Evolutionary conservation across 2,113 vertebrate species (phyloP).

Genomic region (Pithys albifrons): DNA sequence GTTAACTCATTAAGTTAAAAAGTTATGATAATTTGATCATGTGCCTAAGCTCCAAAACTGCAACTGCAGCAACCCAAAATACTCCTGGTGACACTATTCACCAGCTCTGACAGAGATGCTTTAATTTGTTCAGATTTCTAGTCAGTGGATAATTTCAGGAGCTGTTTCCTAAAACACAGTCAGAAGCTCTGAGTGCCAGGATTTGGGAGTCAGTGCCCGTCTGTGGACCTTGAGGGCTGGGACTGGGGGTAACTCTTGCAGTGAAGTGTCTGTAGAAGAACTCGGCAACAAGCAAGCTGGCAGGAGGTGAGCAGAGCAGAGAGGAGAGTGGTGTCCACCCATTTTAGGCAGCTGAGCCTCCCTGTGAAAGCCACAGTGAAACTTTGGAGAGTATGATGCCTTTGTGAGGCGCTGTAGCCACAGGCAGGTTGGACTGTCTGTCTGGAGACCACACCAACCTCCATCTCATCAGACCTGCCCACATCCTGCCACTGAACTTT

Average conservation of each 20-base stretch:
- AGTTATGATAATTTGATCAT: conserved; percentile 67
- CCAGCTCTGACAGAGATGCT: background rate
- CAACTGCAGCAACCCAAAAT: conserved; percentile 53
- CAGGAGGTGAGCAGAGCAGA: background rate
- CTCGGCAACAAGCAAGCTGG: background rate
- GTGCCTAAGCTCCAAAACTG: conserved; percentile 50
- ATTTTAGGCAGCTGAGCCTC: background rate
- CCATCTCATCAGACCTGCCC: background rate
- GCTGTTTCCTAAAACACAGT: background rate
- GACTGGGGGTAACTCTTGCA: background rate
- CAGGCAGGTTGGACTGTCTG: background rate
- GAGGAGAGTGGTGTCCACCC: background rate
- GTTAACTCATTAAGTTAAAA: conserved; percentile 70
- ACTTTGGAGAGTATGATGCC: background rate
- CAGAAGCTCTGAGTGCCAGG: background rate
- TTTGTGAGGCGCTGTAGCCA: background rate
- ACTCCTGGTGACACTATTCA: conserved; percentile 8
- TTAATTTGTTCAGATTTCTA: conserved; percentile 8
- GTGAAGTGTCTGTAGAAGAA: background rate
- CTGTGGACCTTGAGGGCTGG: background rate
- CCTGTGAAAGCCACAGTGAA: background rate
- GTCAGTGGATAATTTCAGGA: background rate
- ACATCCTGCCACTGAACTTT: conserved; percentile 44
- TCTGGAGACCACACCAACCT: background rate
- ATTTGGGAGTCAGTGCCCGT: background rate